Evolutionary conservation across 2,888 invertebrate species (phyloP).

Genomic region (Tethea ocularis): DNA sequence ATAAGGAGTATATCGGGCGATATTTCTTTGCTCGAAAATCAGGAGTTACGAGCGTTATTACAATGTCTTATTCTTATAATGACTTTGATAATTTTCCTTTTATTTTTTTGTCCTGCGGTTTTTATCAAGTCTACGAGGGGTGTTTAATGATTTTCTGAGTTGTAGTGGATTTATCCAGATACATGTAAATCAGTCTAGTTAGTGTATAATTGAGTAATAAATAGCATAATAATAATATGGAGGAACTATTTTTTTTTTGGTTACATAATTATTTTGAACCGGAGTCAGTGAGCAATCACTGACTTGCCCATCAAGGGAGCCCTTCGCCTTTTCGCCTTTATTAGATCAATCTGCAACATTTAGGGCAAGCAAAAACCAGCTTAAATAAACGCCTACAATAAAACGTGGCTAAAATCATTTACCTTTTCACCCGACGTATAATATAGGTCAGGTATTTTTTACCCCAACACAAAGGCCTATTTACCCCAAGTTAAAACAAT

Average conservation of each 20-base stretch:
- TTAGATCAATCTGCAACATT: neutral
- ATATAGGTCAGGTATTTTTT: neutral
- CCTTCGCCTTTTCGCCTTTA: no score
- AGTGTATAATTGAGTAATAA: no score
- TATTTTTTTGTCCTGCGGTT: neutral
- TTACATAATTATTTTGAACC: no score
- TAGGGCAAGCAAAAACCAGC: neutral
- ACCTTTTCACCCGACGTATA: neutral
- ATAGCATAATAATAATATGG: no score
- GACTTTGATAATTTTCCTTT: neutral
- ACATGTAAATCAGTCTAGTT: no score
- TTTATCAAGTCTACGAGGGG: neutral
- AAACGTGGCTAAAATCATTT: neutral
- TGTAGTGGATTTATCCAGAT: no score
- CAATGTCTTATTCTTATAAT: neutral
- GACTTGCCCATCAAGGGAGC: no score
- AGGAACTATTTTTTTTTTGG: no score
- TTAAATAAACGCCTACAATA: neutral
- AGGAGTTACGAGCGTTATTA: neutral
- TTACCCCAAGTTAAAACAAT: neutral
- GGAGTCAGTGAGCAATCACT: no score
- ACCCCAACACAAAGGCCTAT: constrained; percentile 1
- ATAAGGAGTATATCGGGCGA: neutral
- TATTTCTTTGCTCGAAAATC: neutral
- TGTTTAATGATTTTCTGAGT: no score